Evolutionary conservation across 2,797 vertebrate species (phyloP).

Genomic region (Pangasius macronema): DNA sequence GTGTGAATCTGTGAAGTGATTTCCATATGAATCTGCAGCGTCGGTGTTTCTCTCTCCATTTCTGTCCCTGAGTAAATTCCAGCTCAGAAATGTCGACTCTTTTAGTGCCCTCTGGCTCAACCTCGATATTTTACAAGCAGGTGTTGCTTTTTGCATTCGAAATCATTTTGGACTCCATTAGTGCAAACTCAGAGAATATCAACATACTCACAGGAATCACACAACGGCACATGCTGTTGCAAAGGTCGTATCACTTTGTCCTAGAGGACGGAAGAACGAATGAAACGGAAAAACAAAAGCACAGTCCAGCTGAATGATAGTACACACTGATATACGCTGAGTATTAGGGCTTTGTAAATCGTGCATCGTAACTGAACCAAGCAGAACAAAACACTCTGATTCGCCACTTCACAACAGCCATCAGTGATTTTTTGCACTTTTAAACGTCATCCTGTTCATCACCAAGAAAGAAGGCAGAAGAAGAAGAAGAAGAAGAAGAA

Average conservation of each 20-base stretch:
- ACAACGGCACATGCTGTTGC: not conserved
- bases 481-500: not conserved
- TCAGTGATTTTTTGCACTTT: not conserved
- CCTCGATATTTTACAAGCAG: slow-evolving; percentile 7
- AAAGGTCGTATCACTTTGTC: not conserved
- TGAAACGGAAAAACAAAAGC: not conserved
- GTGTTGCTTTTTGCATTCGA: slow-evolving; percentile 12
- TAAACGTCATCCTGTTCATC: not conserved
- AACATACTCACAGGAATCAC: not conserved
- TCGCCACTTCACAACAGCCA: not conserved
- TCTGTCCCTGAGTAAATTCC: slow-evolving; percentile 8
- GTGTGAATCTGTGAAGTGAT: not conserved
- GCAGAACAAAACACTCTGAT: not conserved
- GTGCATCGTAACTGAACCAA: not conserved
- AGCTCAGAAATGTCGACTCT: not conserved
- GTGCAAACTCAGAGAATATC: slow-evolving; percentile 2
- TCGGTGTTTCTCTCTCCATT: not conserved
- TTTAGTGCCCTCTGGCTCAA: not conserved
- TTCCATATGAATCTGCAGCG: slow-evolving; percentile 11
- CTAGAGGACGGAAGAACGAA: not conserved
- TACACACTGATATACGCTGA: not conserved
- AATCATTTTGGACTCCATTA: slow-evolving; percentile 16
- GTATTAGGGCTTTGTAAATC: not conserved
- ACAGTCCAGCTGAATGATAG: not conserved
- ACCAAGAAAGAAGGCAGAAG: not conserved